Evolutionary conservation across 2,888 invertebrate genomes (phyloP), one percentile per base, ranked within the genome.

Genomic region (Germaria angustata): DNA sequence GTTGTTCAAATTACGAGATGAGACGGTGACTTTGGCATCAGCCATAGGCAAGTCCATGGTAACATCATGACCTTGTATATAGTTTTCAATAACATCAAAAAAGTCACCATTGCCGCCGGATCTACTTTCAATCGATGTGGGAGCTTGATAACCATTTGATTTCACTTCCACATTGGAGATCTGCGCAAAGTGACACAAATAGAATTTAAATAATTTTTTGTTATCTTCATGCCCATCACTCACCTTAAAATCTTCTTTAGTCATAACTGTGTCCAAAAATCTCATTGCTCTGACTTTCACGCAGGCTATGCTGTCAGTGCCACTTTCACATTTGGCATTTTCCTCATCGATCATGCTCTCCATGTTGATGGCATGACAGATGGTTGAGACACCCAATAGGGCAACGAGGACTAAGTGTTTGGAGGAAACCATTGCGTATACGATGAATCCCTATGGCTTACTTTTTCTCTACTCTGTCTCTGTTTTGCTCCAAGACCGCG

Each of bases 241-340:
- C 92, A 95, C 96, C 94, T 95, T 94, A 92, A 94, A 95, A 86
- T 93, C 94, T 89, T 96, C 96, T 92, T 95, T 95, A 90, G 94
- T 94, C 91, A 96, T 93, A 86, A 96, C 93, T 87, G 94, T 94
- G 91, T 96, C 95, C 90, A 96, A 92, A 85, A 96, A 93, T 84
- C 94, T 94, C 92, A 96, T 94, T 84, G 96, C 95, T 90, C 95
- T 95, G 92, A 94, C 95, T 91, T 96, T 96, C 91, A 96, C 94
- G 92, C 96, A 96, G 84, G 96, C 94, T 76, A 96, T 93, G 20
- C 95, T 94, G 90, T 96, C 96, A 86, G 94, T 94, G 86, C 95
- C 95, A 86, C 94, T 94, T 46, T 93, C 93, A 90, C 96, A 96
- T 88, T 95, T 94, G 73, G 93, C 93, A 88, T 94, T 93, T 93